Base-by-base conservation (phyloP, 2,797 vertebrate genomes). In the Discoglossus pictus region DNA sequence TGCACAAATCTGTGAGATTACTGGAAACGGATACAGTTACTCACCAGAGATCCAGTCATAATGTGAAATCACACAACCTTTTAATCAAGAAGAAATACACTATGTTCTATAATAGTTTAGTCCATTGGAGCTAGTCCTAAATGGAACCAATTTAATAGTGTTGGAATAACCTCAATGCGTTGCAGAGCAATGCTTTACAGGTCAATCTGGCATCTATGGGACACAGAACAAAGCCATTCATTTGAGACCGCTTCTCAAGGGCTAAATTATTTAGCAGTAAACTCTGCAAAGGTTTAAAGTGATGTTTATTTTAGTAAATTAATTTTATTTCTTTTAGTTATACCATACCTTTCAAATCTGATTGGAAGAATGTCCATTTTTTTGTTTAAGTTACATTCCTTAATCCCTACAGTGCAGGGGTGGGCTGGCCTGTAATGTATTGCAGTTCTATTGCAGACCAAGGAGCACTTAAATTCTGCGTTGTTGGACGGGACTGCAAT, bases 231-330 rank as follows among this genome's bases (percentile, higher is more conserved):
- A 51, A 61, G 59, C 59, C 59, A 61, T 61, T 21, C 15, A 70
- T 61, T 68, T 46, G 70, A 79, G 79, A 74, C 78, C 79, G 80
- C 20, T 82, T 68, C 72, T 75, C 76, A 88, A 90, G 87, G 87
- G 85, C 85, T 89, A 85, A 81, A 71, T 52, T 38, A 25, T 39
- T 48, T 65, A 47, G 15, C 52, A 25, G 52, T 47, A 25, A 15
- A 35, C 9, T 39, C n/a, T 11, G 39, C 23, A 17, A 27, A 35
- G 34, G 9, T 12, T 12, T 15, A 9, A 38, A 12, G 35, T 6
- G 17, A 31, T 23, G 17, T n/a, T 13, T n/a, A 18, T 61, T 23
- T 61, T 48, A 15, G 6, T 31, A 31, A 31, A n/a, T n/a, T 31
- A 31, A 25, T 51, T 17, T 50, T 39, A 21, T 51, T 31, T 34